phyloP scores from a whole-genome alignment of 2,113 vertebrate species.

The Apistogramma diplotaenia region DNA sequence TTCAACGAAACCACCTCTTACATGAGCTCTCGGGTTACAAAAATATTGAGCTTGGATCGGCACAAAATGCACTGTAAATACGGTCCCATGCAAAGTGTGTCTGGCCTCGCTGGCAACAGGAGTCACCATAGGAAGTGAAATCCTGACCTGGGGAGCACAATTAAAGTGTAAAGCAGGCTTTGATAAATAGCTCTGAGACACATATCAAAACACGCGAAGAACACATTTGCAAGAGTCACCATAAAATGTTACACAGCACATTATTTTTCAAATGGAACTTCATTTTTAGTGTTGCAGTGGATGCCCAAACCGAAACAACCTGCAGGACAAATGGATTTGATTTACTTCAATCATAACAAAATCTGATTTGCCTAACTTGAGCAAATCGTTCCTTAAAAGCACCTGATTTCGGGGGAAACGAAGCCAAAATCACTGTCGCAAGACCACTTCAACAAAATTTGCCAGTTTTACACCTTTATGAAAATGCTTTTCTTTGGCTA shows the following conservation, averaged over 20 bases:
- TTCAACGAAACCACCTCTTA: conserved; percentile 59
- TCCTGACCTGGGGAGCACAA: conserved; percentile 37
- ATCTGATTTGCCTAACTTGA: not conserved
- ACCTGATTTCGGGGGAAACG: not conserved
- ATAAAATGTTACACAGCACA: not conserved
- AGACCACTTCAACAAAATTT: not conserved
- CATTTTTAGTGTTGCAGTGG: conserved; percentile 6
- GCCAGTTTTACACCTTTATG: not conserved
- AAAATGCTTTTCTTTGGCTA: conserved; percentile 22
- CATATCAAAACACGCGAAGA: conserved; percentile 41
- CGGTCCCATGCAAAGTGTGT: conserved; percentile 26
- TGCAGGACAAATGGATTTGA: conserved; percentile 27
- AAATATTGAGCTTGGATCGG: conserved; percentile 77
- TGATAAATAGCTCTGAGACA: conserved; percentile 34
- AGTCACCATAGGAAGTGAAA: conserved; percentile 61
- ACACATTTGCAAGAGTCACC: conserved; percentile 34
- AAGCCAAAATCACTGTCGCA: not conserved
- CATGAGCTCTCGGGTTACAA: conserved; percentile 67
- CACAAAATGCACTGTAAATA: conserved; percentile 59
- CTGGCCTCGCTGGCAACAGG: conserved; percentile 33
- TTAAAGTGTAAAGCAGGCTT: conserved; percentile 26
- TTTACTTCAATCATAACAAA: conserved; percentile 32
- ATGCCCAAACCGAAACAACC: not conserved
- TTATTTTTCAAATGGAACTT: conserved; percentile 6
- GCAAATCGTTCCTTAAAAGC: not conserved